Evolutionary conservation across 2,888 invertebrate genomes (phyloP).

Genomic region (Ochropleura plecta): DNA sequence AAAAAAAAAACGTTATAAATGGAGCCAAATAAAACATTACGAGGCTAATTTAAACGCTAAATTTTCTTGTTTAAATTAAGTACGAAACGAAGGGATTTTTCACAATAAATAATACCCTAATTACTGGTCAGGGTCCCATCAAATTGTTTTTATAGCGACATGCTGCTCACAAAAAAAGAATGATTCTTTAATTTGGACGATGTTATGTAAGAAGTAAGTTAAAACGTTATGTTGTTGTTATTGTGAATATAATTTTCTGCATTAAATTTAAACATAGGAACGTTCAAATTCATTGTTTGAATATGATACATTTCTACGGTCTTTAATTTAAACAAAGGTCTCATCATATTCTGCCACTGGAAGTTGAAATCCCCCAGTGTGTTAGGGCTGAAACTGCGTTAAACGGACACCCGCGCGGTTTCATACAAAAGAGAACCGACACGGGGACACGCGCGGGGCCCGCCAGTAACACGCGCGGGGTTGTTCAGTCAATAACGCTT

Average conservation of each 20-base stretch:
- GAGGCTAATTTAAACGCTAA: slow-evolving; percentile 75
- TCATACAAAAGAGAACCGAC: no score
- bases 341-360: no score
- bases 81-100: slow-evolving; percentile 75
- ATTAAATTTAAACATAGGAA: background rate
- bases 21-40: slow-evolving; percentile 69
- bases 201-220: slow-evolving; percentile 57
- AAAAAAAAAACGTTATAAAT: slow-evolving; percentile 60
- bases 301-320: no score
- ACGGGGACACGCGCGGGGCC: no score
- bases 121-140: slow-evolving; percentile 73
- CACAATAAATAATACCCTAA: slow-evolving; percentile 79
- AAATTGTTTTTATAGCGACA: slow-evolving; percentile 80
- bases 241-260: background rate
- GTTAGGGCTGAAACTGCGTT: no score
- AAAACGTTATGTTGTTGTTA: background rate
- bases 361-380: no score
- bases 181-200: slow-evolving; percentile 75
- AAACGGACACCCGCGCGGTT: no score
- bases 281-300: no score
- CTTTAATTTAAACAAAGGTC: no score
- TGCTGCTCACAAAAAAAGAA: slow-evolving; percentile 78
- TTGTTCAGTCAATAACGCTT: no score
- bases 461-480: no score
- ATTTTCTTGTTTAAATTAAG: slow-evolving; percentile 79